A percentile compares a stretch with the other conserved stretches of the same genome.
Conservation (phyloP, 2,888 invertebrate species). For the Priocnemis perturbator region DNA sequence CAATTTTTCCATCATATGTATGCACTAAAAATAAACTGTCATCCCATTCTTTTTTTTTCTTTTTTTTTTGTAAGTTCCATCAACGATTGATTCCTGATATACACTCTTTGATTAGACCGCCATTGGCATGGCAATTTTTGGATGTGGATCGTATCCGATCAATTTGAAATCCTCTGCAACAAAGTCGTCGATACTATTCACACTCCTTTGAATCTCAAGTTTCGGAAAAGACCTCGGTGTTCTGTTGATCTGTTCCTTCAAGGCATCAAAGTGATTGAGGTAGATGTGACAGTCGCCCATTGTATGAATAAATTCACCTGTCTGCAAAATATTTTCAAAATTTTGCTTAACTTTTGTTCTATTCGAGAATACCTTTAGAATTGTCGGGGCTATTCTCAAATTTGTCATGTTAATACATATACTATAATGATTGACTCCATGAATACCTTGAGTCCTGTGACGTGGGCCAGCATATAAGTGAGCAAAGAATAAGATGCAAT, state of each 20-base stretch:
- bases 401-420: too few species aligned
- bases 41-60: too few species aligned
- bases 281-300: constrained; percentile 98
- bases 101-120: too few species aligned
- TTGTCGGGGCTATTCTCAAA: too few species aligned
- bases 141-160: constrained; percentile 89
- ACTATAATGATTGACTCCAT: too few species aligned
- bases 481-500: constrained; percentile 97
- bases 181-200: constrained; percentile 91
- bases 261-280: constrained; percentile 89
- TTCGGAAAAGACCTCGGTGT: constrained; percentile 89
- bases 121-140: constrained; percentile 95
- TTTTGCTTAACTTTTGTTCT: constrained; percentile 5
- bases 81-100: too few species aligned
- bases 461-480: constrained; percentile 96
- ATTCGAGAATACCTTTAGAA: background rate
- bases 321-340: constrained; percentile 75
- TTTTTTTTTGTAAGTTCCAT: too few species aligned
- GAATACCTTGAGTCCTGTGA: constrained; percentile 89
- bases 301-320: constrained; percentile 95
- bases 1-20: too few species aligned
- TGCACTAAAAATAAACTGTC: too few species aligned
- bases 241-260: constrained; percentile 87
- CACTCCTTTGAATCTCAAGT: constrained; percentile 84
- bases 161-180: constrained; percentile 90